Base-by-base conservation (phyloP, 2,797 vertebrate genomes). In the Cuniculus paca region DNA sequence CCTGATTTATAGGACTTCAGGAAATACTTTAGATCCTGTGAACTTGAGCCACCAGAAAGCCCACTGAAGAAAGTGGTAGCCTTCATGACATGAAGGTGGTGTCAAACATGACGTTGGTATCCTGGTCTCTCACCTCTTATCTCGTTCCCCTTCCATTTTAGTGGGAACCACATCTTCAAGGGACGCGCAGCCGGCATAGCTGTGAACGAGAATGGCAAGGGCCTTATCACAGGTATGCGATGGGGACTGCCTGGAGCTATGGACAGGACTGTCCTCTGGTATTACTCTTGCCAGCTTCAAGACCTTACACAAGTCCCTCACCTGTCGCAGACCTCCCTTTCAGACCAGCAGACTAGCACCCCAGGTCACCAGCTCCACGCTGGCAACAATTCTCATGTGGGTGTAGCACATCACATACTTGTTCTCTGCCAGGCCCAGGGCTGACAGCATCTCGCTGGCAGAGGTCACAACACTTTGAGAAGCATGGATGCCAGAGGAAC, bases 121-220 rank as follows among this genome's bases (percentile, higher is more conserved):
- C 36, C 34, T 89, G 9, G n/a, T 50, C 91, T 50, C 92, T 97
- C 28, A 92, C 60, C 34, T 81, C 88, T 95, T 83, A 24, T 94
- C 70, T 88, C 94, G 39, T 87, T 96, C 36, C 96, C 17, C 85
- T 96, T 56, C 91, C 39, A 54, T 98, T 95, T 70, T 95, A 99
- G 99, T 61, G 99, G 99, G 95, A 99, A 99, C 98, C 99, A 99
- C 97, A 99, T 99, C 98, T 99, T 99, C 98, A 99, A 99, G 96
- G 99, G 99, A n/a, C 99, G 99, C 77, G 99, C 99, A 58, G 99
- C 99, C 2, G 99, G 99, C 86, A 99, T 99, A 70, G 99, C 99
- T 19, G 99, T 99, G 92, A 99, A 99, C 11, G 99, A 99, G 98
- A 99, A 99, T 0, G 99, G 99, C 97, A 99, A 99, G 98, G 99